Base-by-base conservation (phyloP, 1,140 invertebrate species). In the Pararge aegeria region DNA sequence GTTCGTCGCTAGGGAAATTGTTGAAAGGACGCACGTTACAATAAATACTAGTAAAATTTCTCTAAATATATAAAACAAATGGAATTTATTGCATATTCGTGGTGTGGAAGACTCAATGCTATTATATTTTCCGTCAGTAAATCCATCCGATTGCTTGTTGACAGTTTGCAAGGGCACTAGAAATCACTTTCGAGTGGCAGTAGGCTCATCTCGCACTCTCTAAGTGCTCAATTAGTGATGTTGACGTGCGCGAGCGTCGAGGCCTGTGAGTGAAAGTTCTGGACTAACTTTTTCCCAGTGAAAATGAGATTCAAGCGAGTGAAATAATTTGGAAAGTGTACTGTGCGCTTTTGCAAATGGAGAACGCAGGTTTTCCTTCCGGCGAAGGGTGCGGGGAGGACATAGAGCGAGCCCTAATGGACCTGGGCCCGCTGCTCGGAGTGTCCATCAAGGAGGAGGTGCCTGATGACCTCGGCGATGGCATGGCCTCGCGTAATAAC, bases 361-460 rank as follows among this genome's bases (percentile, higher is more conserved):
- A 87, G 66, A 85, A 78, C 73, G 72, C 73, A 58, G 75, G 68
- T 63, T 87, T 85, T 69, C 75, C 81, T 49, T 56, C 75, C 54
- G 76, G 78, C 24, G 78, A 76, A 27, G 86, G 89, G 58, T 80
- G 80, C 51, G 79, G 78, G 21, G 88, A 90, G 59, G 88, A 89
- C 34, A 84, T 90, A 20, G 84, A 90, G 70, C 80, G 83, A 15
- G 85, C 86, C 30, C 72, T 90, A 52, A 88, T 89, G 85, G 88
- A 90, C 65, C 71, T 90, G 7, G 88, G 80, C 18, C 86, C 88
- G 21, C 73, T 89, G 54, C 83, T 90, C 55, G 87, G 88, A 37
- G 88, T 89, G 61, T 70, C 80, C 61, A 87, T 90, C 64, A 90
- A 90, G 58, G 87, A 90, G 58, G 88, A 90, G 70, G 70, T 66